phyloP scores from a whole-genome alignment of 92 coral and sea anemone species.

The Epizoanthus stellaris region DNA sequence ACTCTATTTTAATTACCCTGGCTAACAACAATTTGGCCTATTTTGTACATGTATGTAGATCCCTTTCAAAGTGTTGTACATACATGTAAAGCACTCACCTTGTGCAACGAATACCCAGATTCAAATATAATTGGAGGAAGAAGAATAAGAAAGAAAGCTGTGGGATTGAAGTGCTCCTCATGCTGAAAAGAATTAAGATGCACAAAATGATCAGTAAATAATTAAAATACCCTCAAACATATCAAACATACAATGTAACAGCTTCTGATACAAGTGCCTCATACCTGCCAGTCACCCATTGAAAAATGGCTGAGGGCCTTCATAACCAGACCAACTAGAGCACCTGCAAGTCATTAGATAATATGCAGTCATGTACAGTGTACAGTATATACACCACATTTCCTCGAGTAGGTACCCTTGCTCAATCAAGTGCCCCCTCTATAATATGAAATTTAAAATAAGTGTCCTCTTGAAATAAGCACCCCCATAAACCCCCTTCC shows the following conservation, averaged over 20 bases:
- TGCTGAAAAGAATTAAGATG: conserved; percentile 61
- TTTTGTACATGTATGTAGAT: no score
- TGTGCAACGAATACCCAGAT: conserved; percentile 98
- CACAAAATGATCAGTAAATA: background rate
- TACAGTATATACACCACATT: background rate
- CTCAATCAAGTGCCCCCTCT: background rate
- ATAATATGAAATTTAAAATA: no score
- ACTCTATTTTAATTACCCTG: no score
- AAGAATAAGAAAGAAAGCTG: conserved; percentile 93
- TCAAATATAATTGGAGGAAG: conserved; percentile 99
- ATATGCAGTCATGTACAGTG: no score
- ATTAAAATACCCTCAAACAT: background rate
- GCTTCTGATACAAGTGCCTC: background rate
- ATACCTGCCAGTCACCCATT: conserved; percentile 98
- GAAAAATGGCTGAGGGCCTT: conserved; percentile 92
- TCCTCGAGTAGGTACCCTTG: background rate
- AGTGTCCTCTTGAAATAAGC: no score
- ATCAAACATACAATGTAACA: background rate
- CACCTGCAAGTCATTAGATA: conserved; percentile 63
- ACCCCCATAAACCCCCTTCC: no score
- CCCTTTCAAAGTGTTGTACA: background rate
- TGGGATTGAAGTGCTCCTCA: conserved; percentile 96
- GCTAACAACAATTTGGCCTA: no score
- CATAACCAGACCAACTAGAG: conserved; percentile 91
- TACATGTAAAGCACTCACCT: conserved; percentile 61